phyloP scores from a whole-genome alignment of 2,888 invertebrate species.

The Coenonympha arcania region DNA sequence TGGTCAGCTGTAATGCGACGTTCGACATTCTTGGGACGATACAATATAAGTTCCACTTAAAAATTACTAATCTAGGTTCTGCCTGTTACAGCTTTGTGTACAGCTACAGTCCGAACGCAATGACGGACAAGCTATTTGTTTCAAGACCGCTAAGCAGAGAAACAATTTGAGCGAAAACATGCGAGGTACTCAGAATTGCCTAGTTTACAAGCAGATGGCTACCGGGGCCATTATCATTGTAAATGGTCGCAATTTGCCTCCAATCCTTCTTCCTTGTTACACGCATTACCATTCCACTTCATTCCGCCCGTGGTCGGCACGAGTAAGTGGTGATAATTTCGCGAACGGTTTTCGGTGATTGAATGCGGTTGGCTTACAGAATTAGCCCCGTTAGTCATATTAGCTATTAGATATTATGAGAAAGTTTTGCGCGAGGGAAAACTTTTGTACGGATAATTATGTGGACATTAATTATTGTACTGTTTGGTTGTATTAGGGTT shows the following conservation, averaged over 20 bases:
- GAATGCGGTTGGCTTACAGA: conserved; percentile 30
- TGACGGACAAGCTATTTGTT: conserved; percentile 2
- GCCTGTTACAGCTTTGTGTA: not conserved
- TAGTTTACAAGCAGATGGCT: conserved; percentile 56
- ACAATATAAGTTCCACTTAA: too few relatives aligned
- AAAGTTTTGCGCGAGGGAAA: not conserved
- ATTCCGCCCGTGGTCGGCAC: conserved; percentile 25
- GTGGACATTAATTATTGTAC: too few relatives aligned
- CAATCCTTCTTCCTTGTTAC: conserved; percentile 44
- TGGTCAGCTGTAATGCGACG: too few relatives aligned
- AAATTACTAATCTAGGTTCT: not conserved
- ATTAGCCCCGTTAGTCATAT: conserved; percentile 17
- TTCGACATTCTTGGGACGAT: too few relatives aligned
- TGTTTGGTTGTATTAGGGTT: too few relatives aligned
- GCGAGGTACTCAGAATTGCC: conserved; percentile 55
- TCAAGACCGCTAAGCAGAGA: conserved; percentile 27
- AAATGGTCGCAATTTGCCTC: conserved; percentile 55
- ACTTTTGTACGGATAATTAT: too few relatives aligned
- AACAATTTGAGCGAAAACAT: conserved; percentile 54
- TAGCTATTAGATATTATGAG: too few relatives aligned
- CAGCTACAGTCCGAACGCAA: not conserved
- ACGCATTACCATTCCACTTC: conserved; percentile 26
- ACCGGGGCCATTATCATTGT: conserved; percentile 52
- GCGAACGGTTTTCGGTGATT: conserved; percentile 39
- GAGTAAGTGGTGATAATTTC: conserved; percentile 24